Evolutionary conservation across 2,888 invertebrate genomes (phyloP).

Genomic region (Caenorhabditis parvicauda): DNA sequence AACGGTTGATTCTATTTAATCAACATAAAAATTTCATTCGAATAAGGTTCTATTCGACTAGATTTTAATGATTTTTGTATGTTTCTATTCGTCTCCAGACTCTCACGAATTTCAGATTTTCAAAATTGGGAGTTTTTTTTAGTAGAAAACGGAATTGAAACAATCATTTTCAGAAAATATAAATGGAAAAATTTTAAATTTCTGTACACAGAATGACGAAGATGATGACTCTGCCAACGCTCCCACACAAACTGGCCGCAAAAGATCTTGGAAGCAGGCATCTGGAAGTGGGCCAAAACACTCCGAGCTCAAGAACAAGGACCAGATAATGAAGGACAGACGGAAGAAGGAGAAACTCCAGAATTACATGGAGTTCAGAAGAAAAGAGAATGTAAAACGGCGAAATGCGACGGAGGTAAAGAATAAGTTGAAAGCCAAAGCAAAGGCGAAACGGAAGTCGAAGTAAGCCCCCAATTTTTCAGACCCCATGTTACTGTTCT

Average conservation of each 20-base stretch:
- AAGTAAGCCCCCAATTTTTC: conserved; percentile 2
- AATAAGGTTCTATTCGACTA: too few species aligned
- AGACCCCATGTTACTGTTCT: neutral
- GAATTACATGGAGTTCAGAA: conserved; percentile 46
- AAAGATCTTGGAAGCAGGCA: conserved; percentile 15
- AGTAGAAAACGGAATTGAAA: too few species aligned
- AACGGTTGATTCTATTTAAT: too few species aligned
- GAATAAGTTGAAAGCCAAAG: conserved; percentile 4
- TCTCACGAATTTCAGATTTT: too few species aligned
- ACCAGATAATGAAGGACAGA: conserved; percentile 31
- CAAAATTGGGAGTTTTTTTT: too few species aligned
- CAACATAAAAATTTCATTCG: too few species aligned
- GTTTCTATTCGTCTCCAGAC: too few species aligned
- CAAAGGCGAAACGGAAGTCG: conserved; percentile 11
- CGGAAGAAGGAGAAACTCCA: conserved; percentile 43
- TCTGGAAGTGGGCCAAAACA: conserved; percentile 20
- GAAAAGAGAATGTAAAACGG: conserved; percentile 39
- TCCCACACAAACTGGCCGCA: too few species aligned
- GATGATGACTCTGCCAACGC: conserved; percentile 11
- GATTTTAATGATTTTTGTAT: too few species aligned
- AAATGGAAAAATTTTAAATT: neutral
- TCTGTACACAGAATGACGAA: neutral
- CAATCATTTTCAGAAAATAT: neutral
- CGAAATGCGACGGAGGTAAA: conserved; percentile 5
- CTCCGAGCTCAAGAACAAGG: conserved; percentile 35